phyloP scores from a whole-genome alignment of 2,888 invertebrate species.

The Erebia epiphron region DNA sequence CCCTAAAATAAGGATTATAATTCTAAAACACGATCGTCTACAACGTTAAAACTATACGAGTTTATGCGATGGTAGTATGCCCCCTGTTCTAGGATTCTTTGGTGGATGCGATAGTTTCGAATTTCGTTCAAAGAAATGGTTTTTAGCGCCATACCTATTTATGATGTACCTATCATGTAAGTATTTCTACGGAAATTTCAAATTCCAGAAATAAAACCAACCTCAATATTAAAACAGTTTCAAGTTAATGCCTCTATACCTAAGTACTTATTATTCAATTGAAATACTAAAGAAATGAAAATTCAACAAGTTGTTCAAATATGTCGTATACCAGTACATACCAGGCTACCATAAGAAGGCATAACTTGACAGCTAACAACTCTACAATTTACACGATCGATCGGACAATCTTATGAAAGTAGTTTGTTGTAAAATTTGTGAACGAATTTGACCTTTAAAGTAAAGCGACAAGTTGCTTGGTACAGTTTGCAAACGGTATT shows the following conservation, averaged over 20 bases:
- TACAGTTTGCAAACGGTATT: slow-evolving; percentile 1
- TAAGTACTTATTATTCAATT: background rate
- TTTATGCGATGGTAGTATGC: too few relatives aligned
- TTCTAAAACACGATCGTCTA: too few relatives aligned
- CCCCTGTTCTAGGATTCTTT: background rate
- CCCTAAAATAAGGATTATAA: too few relatives aligned
- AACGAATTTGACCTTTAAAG: slow-evolving; percentile 31
- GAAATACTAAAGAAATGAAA: slow-evolving; percentile 19
- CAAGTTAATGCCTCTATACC: background rate
- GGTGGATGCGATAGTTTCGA: too few relatives aligned
- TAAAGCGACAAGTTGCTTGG: slow-evolving; percentile 24
- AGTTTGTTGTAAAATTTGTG: background rate
- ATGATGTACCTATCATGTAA: too few relatives aligned
- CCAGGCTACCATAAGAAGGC: slow-evolving; percentile 39
- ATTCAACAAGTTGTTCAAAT: slow-evolving; percentile 28
- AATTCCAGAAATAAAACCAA: too few relatives aligned
- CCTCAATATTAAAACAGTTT: background rate
- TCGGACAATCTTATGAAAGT: slow-evolving; percentile 26
- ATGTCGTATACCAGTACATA: slow-evolving; percentile 29
- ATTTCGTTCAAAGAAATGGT: background rate
- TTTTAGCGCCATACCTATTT: background rate
- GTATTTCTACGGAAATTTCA: too few relatives aligned
- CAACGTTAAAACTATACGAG: too few relatives aligned
- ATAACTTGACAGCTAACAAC: slow-evolving; percentile 41
- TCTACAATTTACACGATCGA: slow-evolving; percentile 44